These are phyloP conservation scores for Bruchidius siliquastri DNA, from an alignment of 2,888 invertebrate species.

Conservation along the genomic window DNA sequence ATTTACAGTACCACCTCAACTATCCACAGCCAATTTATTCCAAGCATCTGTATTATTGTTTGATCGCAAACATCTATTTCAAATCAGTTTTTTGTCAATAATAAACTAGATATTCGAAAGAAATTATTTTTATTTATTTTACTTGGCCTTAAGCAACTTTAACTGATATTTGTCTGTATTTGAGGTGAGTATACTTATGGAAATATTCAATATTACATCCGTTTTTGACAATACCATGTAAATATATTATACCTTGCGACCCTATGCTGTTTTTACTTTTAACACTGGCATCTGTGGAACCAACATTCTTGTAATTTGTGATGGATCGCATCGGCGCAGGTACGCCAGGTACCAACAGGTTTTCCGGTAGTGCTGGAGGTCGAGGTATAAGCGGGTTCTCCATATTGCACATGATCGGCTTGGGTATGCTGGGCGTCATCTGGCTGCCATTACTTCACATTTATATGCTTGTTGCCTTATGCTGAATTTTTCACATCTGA, in stretches of 20 bases:
- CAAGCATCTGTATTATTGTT: too few relatives aligned
- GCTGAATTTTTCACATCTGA: neutral
- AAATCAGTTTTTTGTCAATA: too few relatives aligned
- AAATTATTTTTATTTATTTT: too few relatives aligned
- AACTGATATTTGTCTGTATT: too few relatives aligned
- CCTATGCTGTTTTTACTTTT: constrained; percentile 32
- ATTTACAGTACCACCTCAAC: too few relatives aligned
- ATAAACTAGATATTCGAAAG: too few relatives aligned
- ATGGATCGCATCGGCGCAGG: neutral
- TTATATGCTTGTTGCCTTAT: neutral
- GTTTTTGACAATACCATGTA: too few relatives aligned
- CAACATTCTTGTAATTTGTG: neutral
- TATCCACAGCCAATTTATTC: too few relatives aligned
- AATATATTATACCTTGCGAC: constrained; percentile 36
- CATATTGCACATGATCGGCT: constrained; percentile 37
- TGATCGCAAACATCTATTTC: too few relatives aligned
- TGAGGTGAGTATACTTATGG: too few relatives aligned
- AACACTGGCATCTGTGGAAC: constrained; percentile 23
- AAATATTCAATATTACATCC: too few relatives aligned
- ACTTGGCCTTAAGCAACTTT: too few relatives aligned
- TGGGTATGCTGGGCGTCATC: constrained; percentile 22
- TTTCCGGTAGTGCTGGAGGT: constrained; percentile 39
- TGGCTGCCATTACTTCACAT: constrained; percentile 14
- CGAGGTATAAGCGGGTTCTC: constrained; percentile 38
- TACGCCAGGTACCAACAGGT: constrained; percentile 18